phyloP scores from a whole-genome alignment of 2,888 invertebrate species.

The Lymantria dispar region DNA sequence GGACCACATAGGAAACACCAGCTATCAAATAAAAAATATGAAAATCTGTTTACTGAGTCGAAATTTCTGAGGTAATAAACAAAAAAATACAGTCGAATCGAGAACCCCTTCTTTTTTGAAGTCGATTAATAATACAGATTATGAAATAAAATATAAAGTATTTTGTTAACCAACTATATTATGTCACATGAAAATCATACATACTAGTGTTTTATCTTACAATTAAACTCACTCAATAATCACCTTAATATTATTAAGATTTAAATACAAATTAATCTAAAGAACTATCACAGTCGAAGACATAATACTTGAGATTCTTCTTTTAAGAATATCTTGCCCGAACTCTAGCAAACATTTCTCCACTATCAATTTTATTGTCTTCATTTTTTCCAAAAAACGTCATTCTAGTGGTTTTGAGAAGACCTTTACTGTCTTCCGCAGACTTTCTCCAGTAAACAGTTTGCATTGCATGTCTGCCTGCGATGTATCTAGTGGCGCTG shows the following conservation, averaged over 20 bases:
- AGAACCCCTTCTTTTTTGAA: too few relatives aligned
- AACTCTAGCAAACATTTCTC: slow-evolving; percentile 71
- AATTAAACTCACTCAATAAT: slow-evolving; percentile 20
- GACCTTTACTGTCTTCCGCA: slow-evolving; percentile 69
- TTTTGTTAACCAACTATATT: too few relatives aligned
- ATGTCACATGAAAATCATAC: neutral
- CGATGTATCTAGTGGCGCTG: slow-evolving; percentile 87
- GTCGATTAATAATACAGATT: too few relatives aligned
- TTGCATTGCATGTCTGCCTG: slow-evolving; percentile 88
- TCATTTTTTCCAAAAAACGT: slow-evolving; percentile 82
- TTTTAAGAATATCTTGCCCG: slow-evolving; percentile 65
- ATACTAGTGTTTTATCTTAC: neutral
- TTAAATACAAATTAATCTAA: slow-evolving; percentile 26
- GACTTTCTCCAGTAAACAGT: slow-evolving; percentile 89
- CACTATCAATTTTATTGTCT: slow-evolving; percentile 68
- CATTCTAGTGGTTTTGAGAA: slow-evolving; percentile 81
- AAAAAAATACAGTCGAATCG: too few relatives aligned
- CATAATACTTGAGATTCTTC: slow-evolving; percentile 1
- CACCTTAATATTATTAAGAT: slow-evolving; percentile 29
- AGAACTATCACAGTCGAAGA: slow-evolving; percentile 44
- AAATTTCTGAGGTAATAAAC: too few relatives aligned
- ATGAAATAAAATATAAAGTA: too few relatives aligned
- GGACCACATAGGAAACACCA: too few relatives aligned
- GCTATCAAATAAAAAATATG: too few relatives aligned
- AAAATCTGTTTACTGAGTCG: too few relatives aligned